phyloP scores from a whole-genome alignment of 1,140 invertebrate species.

The Drosophila ficusphila region DNA sequence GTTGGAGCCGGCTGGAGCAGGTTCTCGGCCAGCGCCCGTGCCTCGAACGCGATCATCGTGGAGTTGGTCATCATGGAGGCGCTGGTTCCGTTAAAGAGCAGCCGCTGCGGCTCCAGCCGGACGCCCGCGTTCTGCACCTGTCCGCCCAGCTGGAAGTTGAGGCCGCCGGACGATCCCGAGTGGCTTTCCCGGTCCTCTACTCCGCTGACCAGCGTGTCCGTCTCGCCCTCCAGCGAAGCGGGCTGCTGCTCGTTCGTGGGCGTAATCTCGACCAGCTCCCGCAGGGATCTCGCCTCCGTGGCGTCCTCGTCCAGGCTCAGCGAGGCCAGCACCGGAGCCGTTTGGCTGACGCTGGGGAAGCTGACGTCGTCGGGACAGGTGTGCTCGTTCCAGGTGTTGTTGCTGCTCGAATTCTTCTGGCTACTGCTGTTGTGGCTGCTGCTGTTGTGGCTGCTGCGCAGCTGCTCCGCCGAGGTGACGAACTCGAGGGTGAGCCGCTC shows the following conservation, averaged over 20 bases:
- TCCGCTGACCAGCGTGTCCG: conserved; percentile 49
- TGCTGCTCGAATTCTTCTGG: conserved; percentile 66
- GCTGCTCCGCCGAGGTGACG: conserved; percentile 86
- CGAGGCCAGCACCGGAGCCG: conserved; percentile 88
- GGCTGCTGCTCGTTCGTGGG: conserved; percentile 66
- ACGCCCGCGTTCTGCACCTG: conserved; percentile 68
- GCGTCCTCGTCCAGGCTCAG: conserved; percentile 85
- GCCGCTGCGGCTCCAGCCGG: conserved; percentile 32
- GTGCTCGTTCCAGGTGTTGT: conserved; percentile 91
- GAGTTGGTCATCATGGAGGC: conserved; percentile 87
- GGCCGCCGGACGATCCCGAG: conserved; percentile 26
- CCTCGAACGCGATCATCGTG: conserved; percentile 89
- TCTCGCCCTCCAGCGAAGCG: conserved; percentile 56
- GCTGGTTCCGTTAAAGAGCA: conserved; percentile 70
- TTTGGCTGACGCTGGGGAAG: conserved; percentile 91
- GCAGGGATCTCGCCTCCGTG: conserved; percentile 53
- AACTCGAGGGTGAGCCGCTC: conserved; percentile 87
- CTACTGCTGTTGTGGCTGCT: conserved; percentile 62
- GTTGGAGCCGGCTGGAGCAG: conserved; percentile 79
- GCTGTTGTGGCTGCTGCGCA: conserved; percentile 71
- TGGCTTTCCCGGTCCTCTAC: conserved; percentile 1
- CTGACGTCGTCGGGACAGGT: conserved; percentile 90
- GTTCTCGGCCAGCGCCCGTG: conserved; percentile 89
- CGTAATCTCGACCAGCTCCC: conserved; percentile 58
- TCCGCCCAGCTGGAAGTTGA: conserved; percentile 77